Base-by-base conservation (phyloP, 2,113 vertebrate genomes). In the Sebastes schlegelii region DNA sequence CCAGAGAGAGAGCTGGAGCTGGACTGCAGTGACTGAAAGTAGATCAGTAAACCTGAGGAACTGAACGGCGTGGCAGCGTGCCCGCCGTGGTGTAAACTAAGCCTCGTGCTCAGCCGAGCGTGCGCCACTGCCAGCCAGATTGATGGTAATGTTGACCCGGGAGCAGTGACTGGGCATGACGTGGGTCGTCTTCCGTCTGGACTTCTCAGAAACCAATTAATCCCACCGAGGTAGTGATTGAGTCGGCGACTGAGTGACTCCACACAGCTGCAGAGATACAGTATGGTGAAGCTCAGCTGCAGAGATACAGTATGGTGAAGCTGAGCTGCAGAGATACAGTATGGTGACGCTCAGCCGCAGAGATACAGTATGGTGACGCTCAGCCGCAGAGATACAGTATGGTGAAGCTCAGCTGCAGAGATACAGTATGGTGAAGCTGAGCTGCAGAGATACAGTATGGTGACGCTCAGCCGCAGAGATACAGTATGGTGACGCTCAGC, bases 41-140 rank as follows among this genome's bases (percentile, higher is more conserved):
- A 84, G 86, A 85, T 86, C 79, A 14, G 19, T 16, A 62, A 43
- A 74, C 70, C n/a, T 66, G 72, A 89, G 66, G 74, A 77, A 14
- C 52, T 77, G 81, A 63, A 76, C 69, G 67, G 76, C 2, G 2
- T 81, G 80, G 84, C 88, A 76, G 43, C 2, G 34, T 83, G 62
- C 86, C 82, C 8, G 0, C 49, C 46, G 26, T 14, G 57, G 76
- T 93, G 92, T 92, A 93, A 93, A 82, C 79, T 73, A 93, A 93
- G 67, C 90, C 89, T 76, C 10, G 49, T 86, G 89, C 82, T 86
- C 89, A 89, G 83, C 63, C 63, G 43, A 80, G 87, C 93, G 77
- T 86, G 83, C 71, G 51, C 68, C 70, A 82, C 72, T 49, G 67
- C 80, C 52, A 69, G 85, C 79, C 90, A 92, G 84, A 92, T 89